Evolutionary conservation across 2,797 vertebrate species (phyloP).

Genomic region (Cheirogaleus major): DNA sequence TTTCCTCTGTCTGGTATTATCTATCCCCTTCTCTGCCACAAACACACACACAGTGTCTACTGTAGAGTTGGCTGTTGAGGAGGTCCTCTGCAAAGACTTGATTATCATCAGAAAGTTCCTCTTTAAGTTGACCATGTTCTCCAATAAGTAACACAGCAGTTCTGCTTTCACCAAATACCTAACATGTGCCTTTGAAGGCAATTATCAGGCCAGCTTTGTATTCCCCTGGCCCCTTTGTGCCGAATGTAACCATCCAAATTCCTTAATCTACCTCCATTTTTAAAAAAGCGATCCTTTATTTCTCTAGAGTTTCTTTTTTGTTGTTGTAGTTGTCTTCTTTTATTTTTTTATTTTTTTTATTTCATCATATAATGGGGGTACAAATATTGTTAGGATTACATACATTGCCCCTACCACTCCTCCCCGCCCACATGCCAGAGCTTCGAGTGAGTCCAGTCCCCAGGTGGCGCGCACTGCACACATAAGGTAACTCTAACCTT

Average conservation of each 20-base stretch:
- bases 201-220: not conserved
- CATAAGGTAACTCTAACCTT: too few species aligned
- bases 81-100: not conserved
- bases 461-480: too few species aligned
- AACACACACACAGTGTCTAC: not conserved
- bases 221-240: not conserved
- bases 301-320: not conserved
- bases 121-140: not conserved
- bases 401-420: too few species aligned
- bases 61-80: not conserved
- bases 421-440: too few species aligned
- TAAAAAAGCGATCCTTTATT: not conserved
- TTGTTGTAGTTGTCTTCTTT: too few species aligned
- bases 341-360: too few species aligned
- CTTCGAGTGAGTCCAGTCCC: too few species aligned
- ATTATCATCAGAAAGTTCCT: not conserved
- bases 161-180: not conserved
- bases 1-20: not conserved
- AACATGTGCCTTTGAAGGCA: not conserved
- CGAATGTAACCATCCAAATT: not conserved
- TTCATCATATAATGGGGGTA: too few species aligned
- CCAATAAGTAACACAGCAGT: not conserved
- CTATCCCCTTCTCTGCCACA: not conserved
- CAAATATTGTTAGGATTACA: too few species aligned
- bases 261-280: not conserved